Conservation (phyloP, 1,140 invertebrate species). For the Mamestra configurata region DNA sequence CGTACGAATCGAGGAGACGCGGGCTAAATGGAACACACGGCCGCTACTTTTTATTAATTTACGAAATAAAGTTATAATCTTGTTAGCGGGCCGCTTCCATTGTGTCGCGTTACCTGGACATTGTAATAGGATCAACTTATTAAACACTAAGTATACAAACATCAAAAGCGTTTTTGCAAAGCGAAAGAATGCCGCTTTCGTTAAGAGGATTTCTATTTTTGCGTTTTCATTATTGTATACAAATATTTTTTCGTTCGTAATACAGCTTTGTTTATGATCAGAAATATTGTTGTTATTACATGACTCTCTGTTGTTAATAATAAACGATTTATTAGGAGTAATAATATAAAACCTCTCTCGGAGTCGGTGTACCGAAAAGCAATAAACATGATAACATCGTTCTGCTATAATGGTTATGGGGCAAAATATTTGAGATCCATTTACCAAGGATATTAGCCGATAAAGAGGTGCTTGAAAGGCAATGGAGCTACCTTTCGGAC, state of each 20-base stretch:
- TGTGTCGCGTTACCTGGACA: slow-evolving; percentile 84
- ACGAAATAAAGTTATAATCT: slow-evolving; percentile 87
- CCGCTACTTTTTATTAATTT: slow-evolving; percentile 85
- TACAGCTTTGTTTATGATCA: background rate
- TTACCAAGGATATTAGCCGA: slow-evolving; percentile 87
- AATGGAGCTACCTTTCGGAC: slow-evolving; percentile 83
- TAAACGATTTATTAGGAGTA: slow-evolving; percentile 49
- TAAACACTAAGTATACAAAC: slow-evolving; percentile 86
- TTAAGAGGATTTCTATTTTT: slow-evolving; percentile 82
- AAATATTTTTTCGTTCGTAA: slow-evolving; percentile 17
- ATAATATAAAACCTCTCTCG: slow-evolving; percentile 55
- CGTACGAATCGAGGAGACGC: slow-evolving; percentile 54
- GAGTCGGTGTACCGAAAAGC: slow-evolving; percentile 64
- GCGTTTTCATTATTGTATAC: slow-evolving; percentile 50
- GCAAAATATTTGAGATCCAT: slow-evolving; percentile 87
- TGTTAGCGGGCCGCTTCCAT: slow-evolving; percentile 82
- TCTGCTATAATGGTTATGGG: slow-evolving; percentile 79
- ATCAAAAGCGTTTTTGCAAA: slow-evolving; percentile 82
- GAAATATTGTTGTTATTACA: slow-evolving; percentile 38
- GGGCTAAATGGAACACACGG: slow-evolving; percentile 73
- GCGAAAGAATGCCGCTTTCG: slow-evolving; percentile 79
- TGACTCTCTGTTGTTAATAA: slow-evolving; percentile 28
- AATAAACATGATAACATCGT: slow-evolving; percentile 84
- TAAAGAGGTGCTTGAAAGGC: slow-evolving; percentile 87
- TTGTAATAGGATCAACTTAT: slow-evolving; percentile 88